Conservation (phyloP, 1,140 invertebrate genomes). For the Leptopilina boulardi region DNA sequence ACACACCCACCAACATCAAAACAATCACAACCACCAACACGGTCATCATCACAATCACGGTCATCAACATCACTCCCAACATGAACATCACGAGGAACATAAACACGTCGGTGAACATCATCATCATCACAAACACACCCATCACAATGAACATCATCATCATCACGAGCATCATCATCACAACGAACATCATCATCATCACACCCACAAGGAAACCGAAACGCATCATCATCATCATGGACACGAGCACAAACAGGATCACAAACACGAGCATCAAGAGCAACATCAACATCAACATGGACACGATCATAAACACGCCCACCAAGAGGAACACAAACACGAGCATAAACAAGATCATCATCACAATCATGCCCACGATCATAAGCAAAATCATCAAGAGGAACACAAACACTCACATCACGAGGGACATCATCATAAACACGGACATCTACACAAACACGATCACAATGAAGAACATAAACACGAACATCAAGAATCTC, state of each 20-base stretch:
- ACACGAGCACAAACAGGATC: conserved; percentile 36
- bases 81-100: conserved; percentile 42
- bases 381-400: conserved; percentile 43
- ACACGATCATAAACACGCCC: conserved; percentile 37
- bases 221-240: conserved; percentile 39
- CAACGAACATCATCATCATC: conserved; percentile 47
- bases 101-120: conserved; percentile 35
- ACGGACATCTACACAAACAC: conserved; percentile 49
- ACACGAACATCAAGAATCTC: conserved; percentile 51
- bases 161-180: conserved; percentile 49
- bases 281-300: conserved; percentile 43
- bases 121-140: conserved; percentile 45
- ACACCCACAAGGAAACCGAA: conserved; percentile 44
- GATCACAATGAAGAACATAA: conserved; percentile 43
- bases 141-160: conserved; percentile 49
- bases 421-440: conserved; percentile 46
- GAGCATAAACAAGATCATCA: conserved; percentile 42
- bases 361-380: conserved; percentile 42
- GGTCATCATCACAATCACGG: background rate
- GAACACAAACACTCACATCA: conserved; percentile 43
- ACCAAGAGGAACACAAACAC: conserved; percentile 47
- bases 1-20: background rate
- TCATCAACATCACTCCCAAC: conserved; percentile 50
- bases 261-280: conserved; percentile 38
- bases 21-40: background rate